A percentile compares a stretch with the other conserved stretches of the same genome.
These are phyloP conservation scores for Harpalus rufipes DNA, from an alignment of 2,888 invertebrate genomes.

Conservation along the genomic window DNA sequence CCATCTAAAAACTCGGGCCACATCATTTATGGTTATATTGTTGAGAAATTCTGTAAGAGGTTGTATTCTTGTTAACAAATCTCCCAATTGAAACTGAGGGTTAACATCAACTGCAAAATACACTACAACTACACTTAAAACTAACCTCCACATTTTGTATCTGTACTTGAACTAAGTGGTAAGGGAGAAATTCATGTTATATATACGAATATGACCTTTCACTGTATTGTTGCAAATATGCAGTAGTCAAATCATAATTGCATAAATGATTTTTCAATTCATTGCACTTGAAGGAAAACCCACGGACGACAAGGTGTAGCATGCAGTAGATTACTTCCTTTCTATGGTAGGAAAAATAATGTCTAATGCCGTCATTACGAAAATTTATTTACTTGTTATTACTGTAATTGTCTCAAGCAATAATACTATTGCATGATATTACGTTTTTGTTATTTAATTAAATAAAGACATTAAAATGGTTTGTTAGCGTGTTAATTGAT, in stretches of 20 bases:
- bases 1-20: conserved; percentile 45
- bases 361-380: neutral
- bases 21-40: conserved; percentile 57
- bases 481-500: neutral
- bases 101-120: conserved; percentile 44
- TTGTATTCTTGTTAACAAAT: conserved; percentile 56
- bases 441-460: neutral
- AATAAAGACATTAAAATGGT: neutral
- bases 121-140: conserved; percentile 44
- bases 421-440: neutral
- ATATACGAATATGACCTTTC: conserved; percentile 63
- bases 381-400: neutral
- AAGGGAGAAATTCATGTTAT: conserved; percentile 56
- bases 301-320: conserved; percentile 34
- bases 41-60: conserved; percentile 53
- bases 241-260: conserved; percentile 59
- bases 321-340: conserved; percentile 39
- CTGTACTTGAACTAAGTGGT: conserved; percentile 1
- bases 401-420: neutral
- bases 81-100: conserved; percentile 39
- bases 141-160: conserved; percentile 54
- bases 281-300: conserved; percentile 44
- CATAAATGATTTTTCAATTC: conserved; percentile 53
- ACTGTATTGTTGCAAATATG: conserved; percentile 56
- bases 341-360: conserved; percentile 3